Conservation (phyloP, 1,140 invertebrate species). For the Drosophila pseudoananassae region DNA sequence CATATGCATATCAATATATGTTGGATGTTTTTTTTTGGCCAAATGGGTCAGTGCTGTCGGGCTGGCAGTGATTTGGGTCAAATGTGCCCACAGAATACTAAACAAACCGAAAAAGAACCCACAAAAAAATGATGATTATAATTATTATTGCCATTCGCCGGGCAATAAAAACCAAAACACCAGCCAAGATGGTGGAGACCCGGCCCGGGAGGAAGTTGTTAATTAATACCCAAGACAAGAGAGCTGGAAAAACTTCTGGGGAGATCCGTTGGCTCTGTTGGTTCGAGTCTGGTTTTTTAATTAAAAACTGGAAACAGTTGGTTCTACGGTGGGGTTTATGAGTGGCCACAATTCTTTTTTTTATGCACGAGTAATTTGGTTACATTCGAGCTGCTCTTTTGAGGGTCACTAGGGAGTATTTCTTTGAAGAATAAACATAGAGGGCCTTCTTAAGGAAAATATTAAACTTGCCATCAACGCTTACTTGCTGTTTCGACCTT, state of each 20-base stretch:
- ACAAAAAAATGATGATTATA: conserved; percentile 47
- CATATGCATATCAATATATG: conserved; percentile 23
- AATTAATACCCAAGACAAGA: conserved; percentile 63
- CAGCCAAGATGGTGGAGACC: conserved; percentile 27
- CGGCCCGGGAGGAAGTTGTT: conserved; percentile 66
- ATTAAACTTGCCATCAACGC: background rate
- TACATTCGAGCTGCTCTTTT: conserved; percentile 52
- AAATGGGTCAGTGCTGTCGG: conserved; percentile 73
- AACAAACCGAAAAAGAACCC: conserved; percentile 34
- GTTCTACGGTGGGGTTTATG: conserved; percentile 29
- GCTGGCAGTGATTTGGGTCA: conserved; percentile 69
- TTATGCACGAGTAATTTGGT: conserved; percentile 67
- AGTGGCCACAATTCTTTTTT: conserved; percentile 49
- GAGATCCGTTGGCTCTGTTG: conserved; percentile 26
- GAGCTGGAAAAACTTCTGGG: conserved; percentile 59
- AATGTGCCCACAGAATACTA: conserved; percentile 67
- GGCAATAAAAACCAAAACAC: conserved; percentile 49
- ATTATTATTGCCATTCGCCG: conserved; percentile 69
- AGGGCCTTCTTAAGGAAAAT: conserved; percentile 12
- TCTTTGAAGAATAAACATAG: background rate
- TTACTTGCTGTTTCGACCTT: background rate
- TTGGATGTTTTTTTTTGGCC: conserved; percentile 10
- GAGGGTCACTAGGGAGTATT: conserved; percentile 40
- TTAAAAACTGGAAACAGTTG: conserved; percentile 61
- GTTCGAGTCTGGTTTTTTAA: conserved; percentile 49